Conservation (phyloP, 2,797 vertebrate species). For the Carcharodon carcharias region DNA sequence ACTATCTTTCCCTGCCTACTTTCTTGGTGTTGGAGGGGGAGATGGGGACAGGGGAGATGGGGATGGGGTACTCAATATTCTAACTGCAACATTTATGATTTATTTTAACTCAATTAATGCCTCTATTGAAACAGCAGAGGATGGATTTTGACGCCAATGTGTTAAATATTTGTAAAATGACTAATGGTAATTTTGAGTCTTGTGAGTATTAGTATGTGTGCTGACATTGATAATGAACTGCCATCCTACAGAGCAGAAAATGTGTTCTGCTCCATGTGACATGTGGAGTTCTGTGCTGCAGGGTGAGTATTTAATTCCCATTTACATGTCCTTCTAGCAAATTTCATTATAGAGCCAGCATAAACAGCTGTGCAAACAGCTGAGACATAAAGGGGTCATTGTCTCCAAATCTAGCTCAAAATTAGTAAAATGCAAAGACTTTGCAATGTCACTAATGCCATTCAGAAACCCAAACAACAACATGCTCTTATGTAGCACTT, state of each 20-base stretch:
- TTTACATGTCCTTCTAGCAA: slow-evolving; percentile 26
- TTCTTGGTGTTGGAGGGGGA: no score
- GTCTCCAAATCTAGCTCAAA: neutral
- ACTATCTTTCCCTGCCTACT: neutral
- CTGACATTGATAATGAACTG: slow-evolving; percentile 17
- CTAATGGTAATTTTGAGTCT: neutral
- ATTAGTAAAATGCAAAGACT: slow-evolving; percentile 16
- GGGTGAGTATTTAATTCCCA: slow-evolving; percentile 31
- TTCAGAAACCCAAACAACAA: neutral
- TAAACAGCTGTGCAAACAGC: slow-evolving; percentile 17
- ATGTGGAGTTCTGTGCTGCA: neutral
- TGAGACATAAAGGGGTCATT: slow-evolving; percentile 18
- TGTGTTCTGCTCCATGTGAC: slow-evolving; percentile 27
- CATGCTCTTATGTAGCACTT: neutral
- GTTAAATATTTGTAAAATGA: slow-evolving; percentile 21
- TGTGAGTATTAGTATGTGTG: neutral
- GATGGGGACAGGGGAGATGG: neutral
- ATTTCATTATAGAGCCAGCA: neutral
- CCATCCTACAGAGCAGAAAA: neutral
- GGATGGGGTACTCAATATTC: neutral
- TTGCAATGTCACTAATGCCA: neutral
- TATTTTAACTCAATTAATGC: neutral
- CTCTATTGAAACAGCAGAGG: neutral
- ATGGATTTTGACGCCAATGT: neutral
- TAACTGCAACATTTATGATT: neutral